Evolutionary conservation across 1,140 invertebrate genomes (phyloP), one percentile per base, ranked within the genome.

Genomic region (Eufriesea mexicana): DNA sequence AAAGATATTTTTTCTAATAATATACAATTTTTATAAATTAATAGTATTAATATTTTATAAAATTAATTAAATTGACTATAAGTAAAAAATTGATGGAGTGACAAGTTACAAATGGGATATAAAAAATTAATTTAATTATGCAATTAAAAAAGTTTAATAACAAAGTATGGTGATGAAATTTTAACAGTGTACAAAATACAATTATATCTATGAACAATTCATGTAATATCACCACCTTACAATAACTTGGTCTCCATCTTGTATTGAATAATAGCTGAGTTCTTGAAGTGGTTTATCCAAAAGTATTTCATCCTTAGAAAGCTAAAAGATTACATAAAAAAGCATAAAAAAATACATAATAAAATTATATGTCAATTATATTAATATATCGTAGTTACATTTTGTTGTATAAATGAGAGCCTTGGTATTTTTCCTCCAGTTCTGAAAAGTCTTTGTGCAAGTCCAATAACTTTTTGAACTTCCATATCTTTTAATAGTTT

Each of bases 201-300:
- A 47, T 80, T 54, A 64, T 70, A 80, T 86, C 51, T 79, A 88
- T 84, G 67, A 84, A 88, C 81, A 80, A 78, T 86, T 86, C 55
- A 72, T 83, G 83, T 77, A 83, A 86, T 89, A 95, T 95, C 95
- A 96, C 96, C 96, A 97, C 81, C 95, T 95, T 9, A 97, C 96
- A 79, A 96, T 91, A 89, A 98, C 96, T 74, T 95, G 96, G 94
- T 98, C 97, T 76, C 97, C 97, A 89, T 97, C 96, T 94, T 98
- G 97, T 55, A 98, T 94, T 0, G 97, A 98, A 94, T 97, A 99
- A 93, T 96, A 98, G 82, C 96, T 95, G 51, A 99, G 92, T 87
- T 97, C 96, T 92, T 97, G 97, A 77, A 97, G 95, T 75, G 96
- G 96, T 92, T 98, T 98, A 83, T 98, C 97, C 74, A 98, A 91